Conservation (phyloP, 37 sponge, comb jelly and placozoan genomes). For the Cliona cf. orientalis region DNA sequence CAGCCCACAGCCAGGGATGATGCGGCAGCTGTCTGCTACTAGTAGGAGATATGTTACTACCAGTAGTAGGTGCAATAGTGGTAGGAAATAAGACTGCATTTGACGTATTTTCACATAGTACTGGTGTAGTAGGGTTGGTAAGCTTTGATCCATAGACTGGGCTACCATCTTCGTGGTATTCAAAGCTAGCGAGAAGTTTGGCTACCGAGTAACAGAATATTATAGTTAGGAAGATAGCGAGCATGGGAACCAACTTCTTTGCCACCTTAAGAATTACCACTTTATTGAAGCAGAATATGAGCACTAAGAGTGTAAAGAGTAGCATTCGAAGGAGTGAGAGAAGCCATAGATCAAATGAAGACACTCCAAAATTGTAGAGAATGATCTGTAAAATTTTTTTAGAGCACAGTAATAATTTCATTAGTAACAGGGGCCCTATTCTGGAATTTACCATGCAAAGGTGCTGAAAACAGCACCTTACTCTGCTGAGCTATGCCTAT, state of each 20-base stretch:
- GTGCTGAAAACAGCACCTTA: too few species aligned
- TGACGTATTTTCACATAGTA: too few species aligned
- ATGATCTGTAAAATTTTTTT: not conserved
- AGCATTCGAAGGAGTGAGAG: not conserved
- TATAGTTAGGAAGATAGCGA: not conserved
- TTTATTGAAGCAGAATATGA: slow-evolving; percentile 17
- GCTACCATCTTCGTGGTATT: slow-evolving; percentile 38
- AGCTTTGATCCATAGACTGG: slow-evolving; percentile 3
- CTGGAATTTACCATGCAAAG: too few species aligned
- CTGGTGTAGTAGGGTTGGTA: too few species aligned
- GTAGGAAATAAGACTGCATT: too few species aligned
- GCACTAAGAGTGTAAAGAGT: not conserved
- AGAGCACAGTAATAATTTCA: too few species aligned
- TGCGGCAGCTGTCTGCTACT: not conserved
- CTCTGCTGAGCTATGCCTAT: too few species aligned
- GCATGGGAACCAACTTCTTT: not conserved
- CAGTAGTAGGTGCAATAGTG: not conserved
- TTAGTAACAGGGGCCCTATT: too few species aligned
- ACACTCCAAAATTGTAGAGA: slow-evolving; percentile 21
- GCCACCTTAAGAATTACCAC: not conserved
- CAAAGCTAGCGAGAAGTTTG: slow-evolving; percentile 39
- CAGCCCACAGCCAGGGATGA: slow-evolving; percentile 55
- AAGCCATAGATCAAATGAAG: slow-evolving; percentile 30
- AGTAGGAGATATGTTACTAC: not conserved
- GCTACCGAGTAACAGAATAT: slow-evolving; percentile 4